These are phyloP conservation scores for Carpatolechia fugitivella DNA, from an alignment of 2,888 invertebrate genomes.

Conservation along the genomic window DNA sequence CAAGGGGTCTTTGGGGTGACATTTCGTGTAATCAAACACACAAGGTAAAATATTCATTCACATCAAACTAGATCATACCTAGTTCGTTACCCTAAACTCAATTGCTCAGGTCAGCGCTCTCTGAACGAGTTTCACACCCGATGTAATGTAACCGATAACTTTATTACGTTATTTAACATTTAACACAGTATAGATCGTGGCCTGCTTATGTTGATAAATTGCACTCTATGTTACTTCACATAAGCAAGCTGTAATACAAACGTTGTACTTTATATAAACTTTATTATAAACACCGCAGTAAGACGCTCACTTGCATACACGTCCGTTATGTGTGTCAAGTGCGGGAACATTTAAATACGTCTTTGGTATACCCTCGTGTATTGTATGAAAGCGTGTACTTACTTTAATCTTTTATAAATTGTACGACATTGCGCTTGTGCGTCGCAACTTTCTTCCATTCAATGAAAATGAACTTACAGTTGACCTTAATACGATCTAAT, in stretches of 20 bases:
- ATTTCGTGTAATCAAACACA: too few relatives aligned
- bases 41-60: too few relatives aligned
- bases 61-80: conserved; percentile 42
- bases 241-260: neutral
- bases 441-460: conserved; percentile 30
- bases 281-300: neutral
- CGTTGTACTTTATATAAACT: neutral
- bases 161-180: conserved; percentile 37
- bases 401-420: conserved; percentile 12
- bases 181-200: conserved; percentile 21
- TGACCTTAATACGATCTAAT: conserved; percentile 26
- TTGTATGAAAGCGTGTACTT: conserved; percentile 9
- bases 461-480: conserved; percentile 28
- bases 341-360: conserved; percentile 5
- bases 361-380: conserved; percentile 2
- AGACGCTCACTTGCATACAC: conserved; percentile 1
- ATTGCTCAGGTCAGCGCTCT: conserved; percentile 30
- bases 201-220: conserved; percentile 12
- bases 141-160: conserved; percentile 24
- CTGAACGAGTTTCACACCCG: conserved; percentile 24
- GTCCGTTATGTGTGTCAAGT: conserved; percentile 8
- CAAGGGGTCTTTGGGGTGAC: too few relatives aligned
- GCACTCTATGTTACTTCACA: neutral
- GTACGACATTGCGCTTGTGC: conserved; percentile 16
- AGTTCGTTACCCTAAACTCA: conserved; percentile 47